Percentiles rank a stretch among this genome's conserved stretches.
phyloP scores from a whole-genome alignment of 2,888 invertebrate genomes.

The Drosophila quinaria region DNA sequence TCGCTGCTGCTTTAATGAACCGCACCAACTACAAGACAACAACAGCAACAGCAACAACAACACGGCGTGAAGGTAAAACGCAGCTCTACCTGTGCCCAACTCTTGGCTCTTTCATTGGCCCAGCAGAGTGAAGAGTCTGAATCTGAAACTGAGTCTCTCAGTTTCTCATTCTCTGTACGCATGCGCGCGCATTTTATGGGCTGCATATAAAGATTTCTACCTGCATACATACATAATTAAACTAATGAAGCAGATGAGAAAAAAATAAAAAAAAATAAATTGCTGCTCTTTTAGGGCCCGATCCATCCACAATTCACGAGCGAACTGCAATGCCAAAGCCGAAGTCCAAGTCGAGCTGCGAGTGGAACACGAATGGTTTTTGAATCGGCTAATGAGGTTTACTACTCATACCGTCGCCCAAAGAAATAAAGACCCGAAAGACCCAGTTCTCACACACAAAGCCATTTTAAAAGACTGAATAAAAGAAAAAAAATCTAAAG shows the following conservation, averaged over 20 bases:
- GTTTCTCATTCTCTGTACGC: slow-evolving; percentile 18
- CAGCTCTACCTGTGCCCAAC: slow-evolving; percentile 63
- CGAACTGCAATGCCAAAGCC: slow-evolving; percentile 6
- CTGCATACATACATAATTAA: slow-evolving; percentile 59
- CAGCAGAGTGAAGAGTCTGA: slow-evolving; percentile 9
- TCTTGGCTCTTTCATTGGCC: slow-evolving; percentile 30
- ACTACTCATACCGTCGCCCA: slow-evolving; percentile 47
- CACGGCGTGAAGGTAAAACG: slow-evolving; percentile 45
- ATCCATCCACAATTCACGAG: slow-evolving; percentile 42
- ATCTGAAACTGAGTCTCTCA: slow-evolving; percentile 16
- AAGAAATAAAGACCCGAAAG: slow-evolving; percentile 65
- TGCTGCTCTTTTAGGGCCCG: slow-evolving; percentile 23
- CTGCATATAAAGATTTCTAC: slow-evolving; percentile 34
- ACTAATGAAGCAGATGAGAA: slow-evolving; percentile 70
- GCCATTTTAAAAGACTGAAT: slow-evolving; percentile 55
- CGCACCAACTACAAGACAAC: slow-evolving; percentile 13
- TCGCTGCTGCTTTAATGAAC: slow-evolving; percentile 72
- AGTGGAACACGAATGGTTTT: slow-evolving; percentile 7
- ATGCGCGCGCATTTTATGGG: slow-evolving; percentile 22
- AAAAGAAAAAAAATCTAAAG: slow-evolving; percentile 21
- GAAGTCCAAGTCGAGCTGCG: slow-evolving; percentile 1
- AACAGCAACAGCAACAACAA: slow-evolving; percentile 16
- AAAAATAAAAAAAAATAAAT: not conserved
- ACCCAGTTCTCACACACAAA: slow-evolving; percentile 80
- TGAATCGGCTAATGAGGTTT: slow-evolving; percentile 77